A percentile compares a stretch with the other conserved stretches of the same genome.
These are phyloP conservation scores for Mnemiopsis leidyi DNA, from an alignment of 37 sponge, comb jelly and placozoan genomes.

Conservation along the genomic window DNA sequence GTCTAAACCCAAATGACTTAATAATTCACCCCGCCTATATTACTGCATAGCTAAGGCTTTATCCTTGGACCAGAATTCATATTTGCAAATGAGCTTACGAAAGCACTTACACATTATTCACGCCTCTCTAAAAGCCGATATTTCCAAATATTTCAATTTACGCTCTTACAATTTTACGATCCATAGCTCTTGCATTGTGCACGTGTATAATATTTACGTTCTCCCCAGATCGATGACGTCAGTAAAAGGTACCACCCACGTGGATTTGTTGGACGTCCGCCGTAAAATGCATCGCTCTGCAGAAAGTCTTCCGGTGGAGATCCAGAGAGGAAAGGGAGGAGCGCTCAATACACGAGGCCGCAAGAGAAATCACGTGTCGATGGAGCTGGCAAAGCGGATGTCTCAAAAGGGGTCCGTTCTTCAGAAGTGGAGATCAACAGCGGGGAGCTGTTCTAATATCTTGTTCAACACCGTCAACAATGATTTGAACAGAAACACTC, in stretches of 20 bases:
- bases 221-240: neutral
- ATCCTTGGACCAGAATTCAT: no score
- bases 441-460: slow-evolving; percentile 20
- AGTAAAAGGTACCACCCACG: neutral
- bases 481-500: neutral
- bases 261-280: no score
- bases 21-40: no score
- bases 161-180: no score
- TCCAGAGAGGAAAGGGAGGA: neutral
- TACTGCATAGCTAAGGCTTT: no score
- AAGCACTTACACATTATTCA: no score
- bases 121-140: no score
- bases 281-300: neutral
- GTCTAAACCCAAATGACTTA: no score
- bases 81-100: no score
- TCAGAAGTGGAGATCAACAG: neutral
- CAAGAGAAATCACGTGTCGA: neutral
- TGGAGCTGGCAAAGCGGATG: neutral
- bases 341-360: neutral
- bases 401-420: neutral
- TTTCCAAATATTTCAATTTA: no score
- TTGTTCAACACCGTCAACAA: neutral
- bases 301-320: neutral
- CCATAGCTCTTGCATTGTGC: no score
- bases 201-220: no score